Conservation (phyloP, 2,113 vertebrate species). For the Callopanchax toddi region DNA sequence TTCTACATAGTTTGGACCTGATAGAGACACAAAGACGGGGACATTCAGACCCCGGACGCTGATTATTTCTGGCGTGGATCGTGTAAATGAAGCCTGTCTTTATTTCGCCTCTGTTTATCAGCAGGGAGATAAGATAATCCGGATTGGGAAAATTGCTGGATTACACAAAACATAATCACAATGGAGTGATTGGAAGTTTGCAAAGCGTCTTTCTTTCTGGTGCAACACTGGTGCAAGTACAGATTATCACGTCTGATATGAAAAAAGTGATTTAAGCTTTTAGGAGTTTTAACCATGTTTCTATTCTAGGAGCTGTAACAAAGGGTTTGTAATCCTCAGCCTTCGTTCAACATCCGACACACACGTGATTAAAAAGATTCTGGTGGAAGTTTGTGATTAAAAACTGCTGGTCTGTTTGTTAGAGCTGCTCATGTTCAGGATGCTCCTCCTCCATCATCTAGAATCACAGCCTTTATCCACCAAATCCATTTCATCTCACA, state of each 20-base stretch:
- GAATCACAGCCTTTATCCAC: constrained; percentile 41
- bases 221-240: constrained; percentile 46
- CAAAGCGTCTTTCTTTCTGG: constrained; percentile 46
- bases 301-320: constrained; percentile 42
- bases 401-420: constrained; percentile 22
- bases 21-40: constrained; percentile 21
- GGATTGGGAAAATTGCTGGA: constrained; percentile 75
- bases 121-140: constrained; percentile 71
- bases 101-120: constrained; percentile 63
- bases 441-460: constrained; percentile 15
- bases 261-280: constrained; percentile 59
- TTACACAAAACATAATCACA: constrained; percentile 73
- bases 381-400: constrained; percentile 43
- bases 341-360: constrained; percentile 56
- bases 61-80: constrained; percentile 66
- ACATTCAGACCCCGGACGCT: constrained; percentile 31
- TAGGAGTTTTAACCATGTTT: constrained; percentile 53
- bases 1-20: background rate
- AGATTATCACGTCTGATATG: constrained; percentile 60
- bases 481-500: constrained; percentile 55
- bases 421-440: constrained; percentile 11
- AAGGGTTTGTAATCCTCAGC: constrained; percentile 52
- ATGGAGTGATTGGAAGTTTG: constrained; percentile 67
- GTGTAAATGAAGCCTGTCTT: constrained; percentile 66
- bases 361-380: constrained; percentile 66